Evolutionary conservation across 2,888 invertebrate genomes (phyloP), one percentile per base, ranked within the genome.

Genomic region (Epirrhoe tristata): DNA sequence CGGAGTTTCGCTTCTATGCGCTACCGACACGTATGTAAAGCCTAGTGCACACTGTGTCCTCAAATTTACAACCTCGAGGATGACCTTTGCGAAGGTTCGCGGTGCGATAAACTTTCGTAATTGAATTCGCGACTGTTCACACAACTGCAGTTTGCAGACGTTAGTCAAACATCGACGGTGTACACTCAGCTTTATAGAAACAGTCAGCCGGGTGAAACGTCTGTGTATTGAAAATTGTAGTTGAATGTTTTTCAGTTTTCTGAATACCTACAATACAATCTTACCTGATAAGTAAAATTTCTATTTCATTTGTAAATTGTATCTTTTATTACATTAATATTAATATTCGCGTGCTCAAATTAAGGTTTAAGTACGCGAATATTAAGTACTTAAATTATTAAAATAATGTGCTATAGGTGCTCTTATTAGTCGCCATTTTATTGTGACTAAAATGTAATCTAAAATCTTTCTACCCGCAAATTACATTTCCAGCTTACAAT

Each of bases 71-170:
- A 79, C 78, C 80, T 80, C 76, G 76, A 65, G 67, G 66, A 71
- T 71, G 80, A 83, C 84, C 84, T 84, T 82, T 72, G 50, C 67
- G 76, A 79, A 82, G 82, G 83, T 74, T 73, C 69, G 58, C 56
- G 73, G 80, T 76, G 74, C 80, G 82, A 80, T 83, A 82, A 80
- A 84, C 83, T 85, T 84, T 85, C 84, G 79, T 80, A 82, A 81
- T 79, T 81, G 68, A 78, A 79, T 76, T 76, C 59, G 75, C 77
- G 72, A 77, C 70, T 77, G 73, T 71, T 73, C 71, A 73, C 74
- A 74, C 73, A 67, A 65, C 69, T 50, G 73, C 72, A 71, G 71
- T 75, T 69, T 68, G 63, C 63, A 71, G 70, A 73, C 70, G 69
- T 3, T 24, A 24, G 24, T 59, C 63, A 58, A 60, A 63, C 58